These are phyloP conservation scores for Gambelia wislizenii DNA, from an alignment of 2,797 vertebrate species.

Conservation along the genomic window DNA sequence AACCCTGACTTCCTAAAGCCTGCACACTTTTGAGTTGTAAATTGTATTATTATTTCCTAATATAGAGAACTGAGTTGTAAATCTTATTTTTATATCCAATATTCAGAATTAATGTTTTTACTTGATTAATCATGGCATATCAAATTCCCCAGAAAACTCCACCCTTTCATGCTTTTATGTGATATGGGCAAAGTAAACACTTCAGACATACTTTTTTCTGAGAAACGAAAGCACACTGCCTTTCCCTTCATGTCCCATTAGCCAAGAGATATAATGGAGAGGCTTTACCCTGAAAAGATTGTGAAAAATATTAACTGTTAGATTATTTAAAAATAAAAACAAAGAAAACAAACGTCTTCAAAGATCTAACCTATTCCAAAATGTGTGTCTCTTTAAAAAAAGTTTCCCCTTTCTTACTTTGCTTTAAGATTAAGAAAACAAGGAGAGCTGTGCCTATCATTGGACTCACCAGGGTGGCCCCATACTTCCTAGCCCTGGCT, in stretches of 20 bases:
- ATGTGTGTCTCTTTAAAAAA: not conserved
- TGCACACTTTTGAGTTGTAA: no score
- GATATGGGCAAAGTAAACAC: not conserved
- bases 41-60: not conserved
- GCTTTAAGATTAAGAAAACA: not conserved
- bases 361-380: not conserved
- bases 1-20: no score
- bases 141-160: not conserved
- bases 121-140: not conserved
- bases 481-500: no score
- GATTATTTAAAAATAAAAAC: not conserved
- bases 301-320: not conserved
- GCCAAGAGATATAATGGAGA: slow-evolving; percentile 91
- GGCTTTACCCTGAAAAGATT: slow-evolving; percentile 85
- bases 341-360: not conserved
- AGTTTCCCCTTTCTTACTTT: not conserved
- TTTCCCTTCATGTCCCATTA: slow-evolving; percentile 90
- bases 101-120: not conserved
- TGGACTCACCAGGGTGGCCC: no score
- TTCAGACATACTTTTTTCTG: slow-evolving; percentile 84
- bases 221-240: slow-evolving; percentile 90
- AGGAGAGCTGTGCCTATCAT: no score
- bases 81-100: not conserved
- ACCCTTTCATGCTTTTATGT: not conserved
- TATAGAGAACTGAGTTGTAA: no score